phyloP scores from a whole-genome alignment of 2,888 invertebrate species.

The Stenodema calcarata region DNA sequence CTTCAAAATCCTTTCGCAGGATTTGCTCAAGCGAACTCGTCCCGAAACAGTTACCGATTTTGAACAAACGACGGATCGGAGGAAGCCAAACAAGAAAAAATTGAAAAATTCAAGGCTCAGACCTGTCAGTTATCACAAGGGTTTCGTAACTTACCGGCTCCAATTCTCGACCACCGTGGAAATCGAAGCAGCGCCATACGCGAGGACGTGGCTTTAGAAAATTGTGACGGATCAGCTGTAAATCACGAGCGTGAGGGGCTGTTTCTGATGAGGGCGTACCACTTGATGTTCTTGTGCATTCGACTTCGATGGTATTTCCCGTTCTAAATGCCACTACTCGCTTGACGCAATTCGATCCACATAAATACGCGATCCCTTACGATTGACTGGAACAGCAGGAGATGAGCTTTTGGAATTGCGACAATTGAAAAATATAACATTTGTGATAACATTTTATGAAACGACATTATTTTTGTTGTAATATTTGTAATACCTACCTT shows the following conservation, averaged over 20 bases:
- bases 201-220: constrained; percentile 10
- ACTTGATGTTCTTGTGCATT: constrained; percentile 31
- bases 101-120: not conserved
- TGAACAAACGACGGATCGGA: not conserved
- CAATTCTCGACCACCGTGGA: not conserved
- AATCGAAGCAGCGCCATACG: not conserved
- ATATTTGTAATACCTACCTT: not conserved
- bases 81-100: not conserved
- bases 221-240: constrained; percentile 50
- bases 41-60: not conserved
- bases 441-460: not conserved
- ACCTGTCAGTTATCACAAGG: not conserved
- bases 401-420: not conserved
- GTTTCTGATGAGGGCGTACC: constrained; percentile 34
- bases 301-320: not conserved
- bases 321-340: not conserved
- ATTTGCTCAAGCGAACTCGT: not conserved
- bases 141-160: not conserved
- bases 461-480: not conserved
- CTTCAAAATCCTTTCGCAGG: not conserved
- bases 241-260: constrained; percentile 48
- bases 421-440: not conserved
- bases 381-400: not conserved
- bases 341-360: not conserved
- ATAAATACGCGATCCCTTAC: not conserved